phyloP scores from a whole-genome alignment of 1,140 invertebrate species.

The Trichonephila clavata region DNA sequence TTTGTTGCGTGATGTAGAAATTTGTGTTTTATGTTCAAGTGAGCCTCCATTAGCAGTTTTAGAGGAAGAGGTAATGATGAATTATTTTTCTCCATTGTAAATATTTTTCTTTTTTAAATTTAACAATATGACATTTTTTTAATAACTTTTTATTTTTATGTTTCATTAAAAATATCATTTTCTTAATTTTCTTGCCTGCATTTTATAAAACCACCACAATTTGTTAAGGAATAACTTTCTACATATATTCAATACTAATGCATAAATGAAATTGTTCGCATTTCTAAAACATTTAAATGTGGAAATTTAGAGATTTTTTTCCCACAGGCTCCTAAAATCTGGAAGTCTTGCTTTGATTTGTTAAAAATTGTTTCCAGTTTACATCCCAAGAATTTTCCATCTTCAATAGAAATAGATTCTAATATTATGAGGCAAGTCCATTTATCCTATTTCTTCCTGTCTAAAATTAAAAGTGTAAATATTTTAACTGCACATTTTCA shows the following conservation, averaged over 20 bases:
- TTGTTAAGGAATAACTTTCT: too few relatives aligned
- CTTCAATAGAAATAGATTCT: conserved; percentile 54
- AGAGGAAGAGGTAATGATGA: conserved; percentile 82
- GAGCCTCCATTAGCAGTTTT: conserved; percentile 87
- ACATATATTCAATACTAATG: too few relatives aligned
- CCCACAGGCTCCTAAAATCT: conserved; percentile 70
- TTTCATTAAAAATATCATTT: neutral
- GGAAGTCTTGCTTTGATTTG: conserved; percentile 70
- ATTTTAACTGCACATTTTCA: too few relatives aligned
- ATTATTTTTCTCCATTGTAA: neutral
- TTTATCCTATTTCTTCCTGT: neutral
- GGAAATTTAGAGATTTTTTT: neutral
- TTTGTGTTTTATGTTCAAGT: conserved; percentile 89
- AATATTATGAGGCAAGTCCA: conserved; percentile 65
- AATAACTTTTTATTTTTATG: neutral
- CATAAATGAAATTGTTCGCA: too few relatives aligned
- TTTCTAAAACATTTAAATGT: too few relatives aligned
- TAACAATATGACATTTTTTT: neutral
- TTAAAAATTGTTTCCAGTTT: conserved; percentile 69
- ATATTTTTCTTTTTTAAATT: neutral
- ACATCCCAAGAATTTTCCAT: conserved; percentile 73
- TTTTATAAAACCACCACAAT: too few relatives aligned
- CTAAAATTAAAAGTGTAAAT: too few relatives aligned
- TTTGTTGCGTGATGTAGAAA: conserved; percentile 87
- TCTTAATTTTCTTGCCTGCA: neutral